phyloP scores from a whole-genome alignment of 2,888 invertebrate species.

The Sphinx pinastri region DNA sequence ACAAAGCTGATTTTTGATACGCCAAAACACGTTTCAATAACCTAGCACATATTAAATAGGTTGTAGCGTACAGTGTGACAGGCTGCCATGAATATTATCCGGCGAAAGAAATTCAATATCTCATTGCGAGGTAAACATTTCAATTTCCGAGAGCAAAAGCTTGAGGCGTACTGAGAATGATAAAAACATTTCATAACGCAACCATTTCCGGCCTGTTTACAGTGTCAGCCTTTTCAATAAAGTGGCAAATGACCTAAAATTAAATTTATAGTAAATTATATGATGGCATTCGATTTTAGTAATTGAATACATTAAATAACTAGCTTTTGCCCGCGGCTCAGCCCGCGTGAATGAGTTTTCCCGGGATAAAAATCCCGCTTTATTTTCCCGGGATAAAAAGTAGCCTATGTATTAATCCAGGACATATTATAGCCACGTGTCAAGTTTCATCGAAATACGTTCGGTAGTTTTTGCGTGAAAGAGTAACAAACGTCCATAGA shows the following conservation, averaged over 20 bases:
- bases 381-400: no score
- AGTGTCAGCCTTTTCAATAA: neutral
- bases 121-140: conserved; percentile 57
- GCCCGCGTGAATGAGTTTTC: no score
- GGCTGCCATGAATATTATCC: conserved; percentile 55
- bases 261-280: neutral
- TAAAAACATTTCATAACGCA: conserved; percentile 10
- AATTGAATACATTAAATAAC: neutral
- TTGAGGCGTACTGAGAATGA: conserved; percentile 27
- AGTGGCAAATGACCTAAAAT: neutral
- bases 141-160: conserved; percentile 46
- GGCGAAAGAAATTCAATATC: conserved; percentile 58
- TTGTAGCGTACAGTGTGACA: neutral
- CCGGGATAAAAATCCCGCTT: no score
- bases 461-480: no score
- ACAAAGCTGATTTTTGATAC: no score
- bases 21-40: conserved; percentile 3
- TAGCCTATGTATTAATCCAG: no score
- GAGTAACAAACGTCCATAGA: no score
- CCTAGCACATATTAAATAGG: neutral
- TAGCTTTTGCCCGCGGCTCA: no score
- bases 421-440: no score
- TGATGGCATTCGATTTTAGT: neutral
- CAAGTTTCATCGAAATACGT: no score
- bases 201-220: conserved; percentile 8